Evolutionary conservation across 2,888 invertebrate genomes (phyloP), one percentile per base, ranked within the genome.

Genomic region (Sinohyriopsis cumingii): DNA sequence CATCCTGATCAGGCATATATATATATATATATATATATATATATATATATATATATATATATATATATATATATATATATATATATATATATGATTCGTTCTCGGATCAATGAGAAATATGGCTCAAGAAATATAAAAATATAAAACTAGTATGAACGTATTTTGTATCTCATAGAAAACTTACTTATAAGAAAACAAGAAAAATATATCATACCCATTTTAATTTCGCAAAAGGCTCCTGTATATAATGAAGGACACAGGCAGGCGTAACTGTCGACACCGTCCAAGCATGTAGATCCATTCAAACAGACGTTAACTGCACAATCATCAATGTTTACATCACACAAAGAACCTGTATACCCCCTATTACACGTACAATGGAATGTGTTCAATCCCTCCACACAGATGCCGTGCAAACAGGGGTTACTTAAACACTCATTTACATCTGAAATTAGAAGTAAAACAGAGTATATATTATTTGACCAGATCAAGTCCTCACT

Each of bases 271-370:
- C 53, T 19, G 25, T 25, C 61, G 6, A 68, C 64, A 12, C 64
- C 62, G n/a, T 75, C 71, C 22, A 62, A 24, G 59, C 74, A 75
- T 6, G 65, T 69, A 9, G 65, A 67, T 33, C 65, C 59, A 57
- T 75, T 71, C 18, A 65, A 59, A 64, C 74, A 75, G 18, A 66
- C 62, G 18, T 68, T 33, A 54, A 56, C 64, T 1, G 12, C 20
- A 69, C 74, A 75, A 56, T 75, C 74, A 55, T 75, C 74, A 25
- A 67, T 67, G 69, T 75, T 71, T 20, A 7, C 55, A 20, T 72
- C 72, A 54, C 75, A 75, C 25, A 63, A 60, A 22, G 12, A 20
- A 24, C 75, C 75, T 24, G 56, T 45, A 45, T 64, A 72, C 20
- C 75, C 71, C 7, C 59, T 24, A 24, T 22, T 19, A 67, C 75